Conservation (phyloP, 2,113 vertebrate genomes). For the Ciconia maguari region DNA sequence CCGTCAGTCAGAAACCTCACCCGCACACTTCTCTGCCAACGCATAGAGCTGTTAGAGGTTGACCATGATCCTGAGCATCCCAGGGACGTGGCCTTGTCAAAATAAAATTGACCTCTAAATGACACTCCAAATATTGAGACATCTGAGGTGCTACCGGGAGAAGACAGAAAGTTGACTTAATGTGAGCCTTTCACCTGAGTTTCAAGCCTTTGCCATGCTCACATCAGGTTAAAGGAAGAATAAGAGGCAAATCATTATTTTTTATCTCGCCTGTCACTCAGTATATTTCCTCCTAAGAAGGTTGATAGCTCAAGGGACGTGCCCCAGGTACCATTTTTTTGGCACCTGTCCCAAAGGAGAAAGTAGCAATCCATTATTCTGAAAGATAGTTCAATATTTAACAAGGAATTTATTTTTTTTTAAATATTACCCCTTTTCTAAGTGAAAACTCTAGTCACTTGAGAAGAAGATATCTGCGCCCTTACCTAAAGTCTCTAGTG, state of each 20-base stretch:
- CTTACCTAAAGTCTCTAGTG: neutral
- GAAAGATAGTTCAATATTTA: neutral
- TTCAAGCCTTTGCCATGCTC: neutral
- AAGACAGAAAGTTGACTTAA: neutral
- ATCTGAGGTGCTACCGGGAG: neutral
- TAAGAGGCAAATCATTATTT: neutral
- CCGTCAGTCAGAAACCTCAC: neutral
- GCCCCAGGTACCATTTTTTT: neutral
- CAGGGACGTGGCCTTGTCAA: neutral
- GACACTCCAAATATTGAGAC: neutral
- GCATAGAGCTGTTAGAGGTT: neutral
- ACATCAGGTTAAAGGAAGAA: neutral
- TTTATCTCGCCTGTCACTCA: neutral
- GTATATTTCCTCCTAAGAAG: neutral
- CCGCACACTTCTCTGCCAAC: neutral
- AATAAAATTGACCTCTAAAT: neutral
- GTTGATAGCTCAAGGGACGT: neutral
- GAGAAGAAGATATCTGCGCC: rapidly evolving
- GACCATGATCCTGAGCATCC: neutral
- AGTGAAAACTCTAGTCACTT: neutral
- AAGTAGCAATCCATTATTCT: neutral
- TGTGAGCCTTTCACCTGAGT: neutral
- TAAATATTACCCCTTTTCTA: neutral
- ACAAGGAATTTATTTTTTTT: neutral
- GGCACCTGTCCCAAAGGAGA: neutral